Evolutionary conservation across 2,888 invertebrate genomes (phyloP), one percentile per base, ranked within the genome.

Genomic region (Chloroclysta siterata): DNA sequence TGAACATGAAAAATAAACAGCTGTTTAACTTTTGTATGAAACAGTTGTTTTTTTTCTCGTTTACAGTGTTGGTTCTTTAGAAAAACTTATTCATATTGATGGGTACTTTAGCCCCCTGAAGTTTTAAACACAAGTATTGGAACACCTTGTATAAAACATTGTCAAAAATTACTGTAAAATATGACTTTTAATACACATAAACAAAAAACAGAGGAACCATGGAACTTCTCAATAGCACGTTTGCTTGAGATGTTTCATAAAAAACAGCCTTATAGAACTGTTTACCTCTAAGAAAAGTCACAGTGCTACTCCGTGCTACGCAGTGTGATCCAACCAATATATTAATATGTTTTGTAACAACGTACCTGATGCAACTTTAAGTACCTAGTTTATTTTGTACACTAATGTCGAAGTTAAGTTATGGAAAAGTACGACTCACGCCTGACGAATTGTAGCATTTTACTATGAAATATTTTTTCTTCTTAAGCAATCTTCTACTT

Each of bases 351-450:
- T 80, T 75, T 75, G 75, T 78, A 74, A 82, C 80, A 82, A 82
- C 77, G 90, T 90, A 90, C 90, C 89, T 90, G 89, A 90, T 81
- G 79, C 82, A 81, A 81, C 81, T 80, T 82, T 73, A 80, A 82
- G 79, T 80, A 72, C 82, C 74, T 88, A 86, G 84, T 85, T 88
- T 81, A 82, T 88, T 85, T 84, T 83, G n/a, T 73, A 77, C 75
- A 73, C 78, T 80, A 81, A 68, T 77, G 70, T 74, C 70, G 71
- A 79, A 79, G 79, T 66, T 64, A 59, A 65, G 61, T 22, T 22
- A 53, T 58, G 56, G 52, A 51, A 50, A 54, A 48, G 2, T 10
- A 46, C 17, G 17, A 46, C 17, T 46, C 46, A 17, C 46, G n/a
- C 11, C 8, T 8, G 44, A 44, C 15, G 15, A 44, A 44, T 33